phyloP scores from a whole-genome alignment of 2,888 invertebrate genomes.

The Melanophora roralis region DNA sequence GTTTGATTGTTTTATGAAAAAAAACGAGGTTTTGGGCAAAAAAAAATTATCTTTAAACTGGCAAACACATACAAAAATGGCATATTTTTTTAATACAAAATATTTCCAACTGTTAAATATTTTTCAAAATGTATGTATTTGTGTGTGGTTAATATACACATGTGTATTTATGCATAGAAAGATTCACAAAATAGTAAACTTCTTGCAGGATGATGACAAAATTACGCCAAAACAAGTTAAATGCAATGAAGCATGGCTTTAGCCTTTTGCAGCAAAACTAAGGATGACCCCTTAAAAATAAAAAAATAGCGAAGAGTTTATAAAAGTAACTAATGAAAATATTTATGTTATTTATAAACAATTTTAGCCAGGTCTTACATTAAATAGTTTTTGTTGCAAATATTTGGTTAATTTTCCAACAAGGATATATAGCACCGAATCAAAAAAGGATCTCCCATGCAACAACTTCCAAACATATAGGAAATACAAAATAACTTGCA shows the following conservation, averaged over 20 bases:
- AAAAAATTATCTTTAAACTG: too few relatives aligned
- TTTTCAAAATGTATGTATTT: background rate
- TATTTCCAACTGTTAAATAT: too few relatives aligned
- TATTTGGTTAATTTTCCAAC: too few relatives aligned
- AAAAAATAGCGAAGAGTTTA: too few relatives aligned
- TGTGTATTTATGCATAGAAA: too few relatives aligned
- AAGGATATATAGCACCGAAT: too few relatives aligned
- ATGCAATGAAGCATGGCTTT: slow-evolving; percentile 41
- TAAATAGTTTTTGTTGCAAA: background rate
- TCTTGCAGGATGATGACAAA: slow-evolving; percentile 18
- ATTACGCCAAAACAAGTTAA: slow-evolving; percentile 36
- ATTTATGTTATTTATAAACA: too few relatives aligned
- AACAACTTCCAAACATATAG: background rate
- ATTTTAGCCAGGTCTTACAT: too few relatives aligned
- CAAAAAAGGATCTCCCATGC: background rate
- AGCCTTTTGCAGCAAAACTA: background rate
- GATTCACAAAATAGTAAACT: slow-evolving; percentile 15
- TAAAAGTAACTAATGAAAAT: too few relatives aligned
- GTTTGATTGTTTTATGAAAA: too few relatives aligned
- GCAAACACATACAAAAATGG: background rate
- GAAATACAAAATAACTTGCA: background rate
- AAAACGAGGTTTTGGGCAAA: too few relatives aligned
- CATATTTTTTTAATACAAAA: too few relatives aligned
- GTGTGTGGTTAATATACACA: slow-evolving; percentile 35
- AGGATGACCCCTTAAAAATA: background rate